A percentile compares a stretch with the other conserved stretches of the same genome.
Evolutionary conservation across 2,888 invertebrate species (phyloP).

Genomic region (Pyrocoelia pectoralis): DNA sequence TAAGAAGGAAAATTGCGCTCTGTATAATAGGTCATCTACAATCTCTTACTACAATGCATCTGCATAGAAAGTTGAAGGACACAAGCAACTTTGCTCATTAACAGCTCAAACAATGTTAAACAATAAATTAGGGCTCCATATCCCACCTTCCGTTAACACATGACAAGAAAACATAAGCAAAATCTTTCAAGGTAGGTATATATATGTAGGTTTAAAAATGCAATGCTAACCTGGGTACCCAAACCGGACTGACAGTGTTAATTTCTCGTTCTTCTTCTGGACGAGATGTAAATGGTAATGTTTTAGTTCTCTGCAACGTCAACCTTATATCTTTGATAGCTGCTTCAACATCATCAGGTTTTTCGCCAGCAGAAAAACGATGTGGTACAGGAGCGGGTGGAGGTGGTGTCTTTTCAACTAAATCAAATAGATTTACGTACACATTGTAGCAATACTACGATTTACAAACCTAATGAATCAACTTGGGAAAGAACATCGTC

Average conservation of each 20-base stretch:
- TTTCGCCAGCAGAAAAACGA: constrained; percentile 61
- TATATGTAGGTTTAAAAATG: constrained; percentile 11
- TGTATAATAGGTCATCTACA: too few species aligned
- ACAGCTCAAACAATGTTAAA: too few species aligned
- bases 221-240: constrained; percentile 70
- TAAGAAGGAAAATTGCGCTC: too few species aligned
- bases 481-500: constrained; percentile 55
- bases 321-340: constrained; percentile 86
- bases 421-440: too few species aligned
- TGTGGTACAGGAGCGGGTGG: constrained; percentile 81
- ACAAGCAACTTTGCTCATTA: too few species aligned
- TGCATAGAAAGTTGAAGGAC: too few species aligned
- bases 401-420: constrained; percentile 68
- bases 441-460: too few species aligned
- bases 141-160: too few species aligned
- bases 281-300: constrained; percentile 65
- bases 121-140: too few species aligned
- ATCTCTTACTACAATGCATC: too few species aligned
- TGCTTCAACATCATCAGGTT: constrained; percentile 63
- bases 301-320: constrained; percentile 77
- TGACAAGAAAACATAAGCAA: too few species aligned
- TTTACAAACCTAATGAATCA: constrained; percentile 52
- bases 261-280: constrained; percentile 60
- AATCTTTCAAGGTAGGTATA: too few species aligned
- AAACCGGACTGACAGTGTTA: constrained; percentile 69